Evolutionary conservation across 2,113 vertebrate species (phyloP), one percentile per base, ranked within the genome.

Genomic region (Numida meleagris): DNA sequence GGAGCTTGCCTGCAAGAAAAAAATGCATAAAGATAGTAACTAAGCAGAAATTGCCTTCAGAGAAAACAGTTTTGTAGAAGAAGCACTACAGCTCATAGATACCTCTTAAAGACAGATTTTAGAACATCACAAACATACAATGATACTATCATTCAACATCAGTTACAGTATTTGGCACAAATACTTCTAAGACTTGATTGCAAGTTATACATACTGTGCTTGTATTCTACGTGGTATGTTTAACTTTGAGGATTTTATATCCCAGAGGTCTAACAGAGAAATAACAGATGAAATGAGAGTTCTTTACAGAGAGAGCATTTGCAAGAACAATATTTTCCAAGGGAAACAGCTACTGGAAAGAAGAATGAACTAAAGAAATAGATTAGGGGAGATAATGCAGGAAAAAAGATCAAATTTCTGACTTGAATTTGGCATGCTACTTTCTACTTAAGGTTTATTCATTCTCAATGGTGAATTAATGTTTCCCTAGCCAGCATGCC

Each of bases 341-440:
- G 23, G 42, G 51, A 95, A 92, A 89, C 31, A 79, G 73, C 91
- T 95, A 93, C 82, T 86, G 85, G 75, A 86, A 95, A 91, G 46
- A 80, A 70, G 62, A 96, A 94, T 88, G 85, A 91, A 71, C 33
- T 58, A 13, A 88, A 89, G 82, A 85, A 76, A n/a, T 87, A 82
- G 55, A 92, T 89, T 87, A 72, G 68, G 50, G 59, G 43, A 74
- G 76, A 92, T 57, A 79, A 95, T 77, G 36, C 42, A 89, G 71
- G 33, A 59, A 87, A 89, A 85, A 88, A 76, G 13, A 91, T 85
- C 62, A 67, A 67, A 89, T 87, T 85, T 87, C 4, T 0, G 42
- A 67, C 55, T 85, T 80, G 67, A 88, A 89, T 82, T 86, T 88
- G 87, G 82, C 75, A 82, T 71, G 43, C 42, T 77, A 71, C 29